Percentiles rank a stretch among this genome's conserved stretches.
Evolutionary conservation across 2,113 vertebrate species (phyloP).

Genomic region (Hemiprocne comata): DNA sequence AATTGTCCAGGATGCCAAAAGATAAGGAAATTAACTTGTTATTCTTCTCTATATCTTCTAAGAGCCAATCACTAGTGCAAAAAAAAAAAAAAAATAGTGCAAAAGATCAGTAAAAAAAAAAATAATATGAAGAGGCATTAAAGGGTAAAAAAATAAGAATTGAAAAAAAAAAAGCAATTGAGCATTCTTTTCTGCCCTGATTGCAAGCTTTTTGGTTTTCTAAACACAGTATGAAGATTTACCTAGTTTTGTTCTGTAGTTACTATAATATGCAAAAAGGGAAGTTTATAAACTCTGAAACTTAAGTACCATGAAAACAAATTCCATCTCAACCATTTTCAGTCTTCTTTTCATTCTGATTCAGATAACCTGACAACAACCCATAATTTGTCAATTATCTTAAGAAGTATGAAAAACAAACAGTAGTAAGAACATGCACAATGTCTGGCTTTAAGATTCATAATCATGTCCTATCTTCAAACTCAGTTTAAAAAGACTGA

Average conservation of each 20-base stretch:
- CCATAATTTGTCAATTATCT: background rate
- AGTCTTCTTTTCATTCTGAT: background rate
- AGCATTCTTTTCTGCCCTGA: background rate
- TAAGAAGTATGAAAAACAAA: background rate
- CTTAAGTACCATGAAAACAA: background rate
- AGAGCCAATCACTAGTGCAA: background rate
- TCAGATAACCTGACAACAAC: background rate
- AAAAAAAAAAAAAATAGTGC: no score
- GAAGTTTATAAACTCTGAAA: background rate
- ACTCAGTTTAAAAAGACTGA: background rate
- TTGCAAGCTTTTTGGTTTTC: background rate
- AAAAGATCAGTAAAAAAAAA: background rate
- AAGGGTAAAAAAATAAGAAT: background rate
- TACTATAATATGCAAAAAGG: background rate
- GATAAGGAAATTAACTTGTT: background rate
- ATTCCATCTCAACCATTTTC: background rate
- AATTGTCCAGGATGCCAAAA: background rate
- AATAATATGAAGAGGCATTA: background rate
- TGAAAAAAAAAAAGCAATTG: background rate
- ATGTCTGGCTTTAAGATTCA: background rate
- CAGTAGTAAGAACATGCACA: background rate
- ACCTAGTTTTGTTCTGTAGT: background rate
- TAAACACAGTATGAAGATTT: background rate
- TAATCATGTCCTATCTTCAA: background rate
- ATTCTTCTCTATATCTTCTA: background rate